Base-by-base conservation (phyloP, 1,140 invertebrate genomes). In the Lethocerus indicus region DNA sequence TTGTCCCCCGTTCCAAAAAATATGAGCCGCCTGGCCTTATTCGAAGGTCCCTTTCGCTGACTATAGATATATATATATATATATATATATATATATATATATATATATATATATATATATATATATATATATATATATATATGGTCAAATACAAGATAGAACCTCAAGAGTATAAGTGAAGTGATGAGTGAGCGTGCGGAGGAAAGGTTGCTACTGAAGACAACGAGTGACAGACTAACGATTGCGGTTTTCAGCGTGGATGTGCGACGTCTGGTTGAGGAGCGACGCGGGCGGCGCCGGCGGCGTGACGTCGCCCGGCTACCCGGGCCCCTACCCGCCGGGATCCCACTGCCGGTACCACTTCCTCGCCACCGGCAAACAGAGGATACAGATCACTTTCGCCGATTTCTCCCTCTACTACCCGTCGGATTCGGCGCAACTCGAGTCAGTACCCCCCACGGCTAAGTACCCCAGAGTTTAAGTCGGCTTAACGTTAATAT, bases 211-310 rank as follows among this genome's bases (percentile, higher is more conserved):
- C n/a, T n/a, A n/a, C n/a, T n/a, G n/a, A n/a, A n/a, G n/a, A n/a
- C n/a, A n/a, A n/a, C n/a, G n/a, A n/a, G n/a, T n/a, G n/a, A n/a
- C n/a, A n/a, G n/a, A n/a, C n/a, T n/a, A n/a, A n/a, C n/a, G n/a
- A n/a, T n/a, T n/a, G n/a, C n/a, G n/a, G n/a, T n/a, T 81, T 79
- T 45, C 71, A 84, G 81, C 77, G 36, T 79, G 76, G 24, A 76
- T 74, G 18, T 91, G 87, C 66, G 78, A 84, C 57, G 71, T 80
- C 59, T 68, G 76, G 21, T 81, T 83, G 60, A 81, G 72, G 61
- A 87, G 84, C 58, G 84, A 87, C 57, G 69, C 71, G n/a, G 73
- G 74, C 41, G 87, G 84, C 65, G 82, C 82, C 49, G 87, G 87
- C 7, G 76, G 78, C 2, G 73, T 90, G 47, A 75, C 76, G 16